Conservation (phyloP, 1,140 invertebrate species). For the Drosophila trapezifrons region DNA sequence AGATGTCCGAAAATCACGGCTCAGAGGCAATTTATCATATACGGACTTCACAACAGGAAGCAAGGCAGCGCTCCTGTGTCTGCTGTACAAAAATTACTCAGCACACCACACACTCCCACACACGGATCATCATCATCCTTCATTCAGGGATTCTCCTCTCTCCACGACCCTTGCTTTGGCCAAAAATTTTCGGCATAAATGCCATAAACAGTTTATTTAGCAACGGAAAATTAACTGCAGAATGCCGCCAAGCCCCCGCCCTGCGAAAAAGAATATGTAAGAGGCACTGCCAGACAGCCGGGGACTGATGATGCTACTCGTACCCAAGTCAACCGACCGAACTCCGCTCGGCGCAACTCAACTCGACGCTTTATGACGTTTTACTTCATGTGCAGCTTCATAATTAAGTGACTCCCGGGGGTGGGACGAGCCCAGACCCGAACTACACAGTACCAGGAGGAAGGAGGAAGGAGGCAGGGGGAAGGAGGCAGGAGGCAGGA, state of each 20-base stretch:
- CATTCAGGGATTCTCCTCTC: conserved; percentile 46
- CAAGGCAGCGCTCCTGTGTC: conserved; percentile 36
- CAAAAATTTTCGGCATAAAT: conserved; percentile 83
- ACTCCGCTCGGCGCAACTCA: conserved; percentile 42
- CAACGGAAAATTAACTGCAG: conserved; percentile 82
- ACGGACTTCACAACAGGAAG: conserved; percentile 28
- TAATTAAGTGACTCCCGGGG: conserved; percentile 74
- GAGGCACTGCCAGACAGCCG: conserved; percentile 46
- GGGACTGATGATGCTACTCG: conserved; percentile 57
- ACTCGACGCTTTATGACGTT: conserved; percentile 80
- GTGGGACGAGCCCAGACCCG: neutral
- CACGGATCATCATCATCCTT: conserved; percentile 66
- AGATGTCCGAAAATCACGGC: conserved; percentile 66
- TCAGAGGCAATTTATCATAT: conserved; percentile 42
- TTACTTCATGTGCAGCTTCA: conserved; percentile 81
- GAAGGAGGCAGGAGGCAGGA: neutral
- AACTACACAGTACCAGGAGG: conserved; percentile 37
- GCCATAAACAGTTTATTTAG: conserved; percentile 83
- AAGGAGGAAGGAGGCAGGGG: neutral
- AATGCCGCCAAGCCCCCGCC: conserved; percentile 53
- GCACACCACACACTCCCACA: conserved; percentile 22
- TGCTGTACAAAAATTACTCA: conserved; percentile 61
- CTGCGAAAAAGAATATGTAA: conserved; percentile 42
- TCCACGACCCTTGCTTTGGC: conserved; percentile 30
- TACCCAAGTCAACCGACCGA: conserved; percentile 55